Evolutionary conservation across 2,797 vertebrate species (phyloP), one percentile per base, ranked within the genome.

Genomic region (Poecilia wingei): DNA sequence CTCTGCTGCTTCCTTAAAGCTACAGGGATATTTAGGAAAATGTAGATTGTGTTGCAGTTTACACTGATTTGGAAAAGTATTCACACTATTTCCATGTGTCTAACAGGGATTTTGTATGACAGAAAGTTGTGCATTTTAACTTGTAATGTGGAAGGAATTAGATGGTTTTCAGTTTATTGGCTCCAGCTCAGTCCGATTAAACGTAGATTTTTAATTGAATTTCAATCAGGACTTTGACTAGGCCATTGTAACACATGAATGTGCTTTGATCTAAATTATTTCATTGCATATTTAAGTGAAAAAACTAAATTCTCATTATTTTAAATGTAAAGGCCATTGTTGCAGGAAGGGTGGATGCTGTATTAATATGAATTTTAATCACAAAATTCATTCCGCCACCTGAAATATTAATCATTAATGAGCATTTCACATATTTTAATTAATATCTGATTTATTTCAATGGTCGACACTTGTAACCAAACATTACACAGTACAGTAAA

Each of bases 371-470:
- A 14, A 16, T 14, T 43, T 43, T 41, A n/a, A 69, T 69, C 10
- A 41, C 36, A 69, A 43, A n/a, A 43, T 70, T 28, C 0, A 28
- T 28, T 70, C 68, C 7, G 13, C 13, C 10, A 6, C 41, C 25
- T 43, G 6, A n/a, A 70, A 70, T 14, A 3, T 45, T 45, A 45
- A 46, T 45, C n/a, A 46, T 46, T 31, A 46, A 45, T 28, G 12
- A 39, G 22, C 12, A 31, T 22, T 61, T 64, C 22, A 22, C 16
- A 75, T 28, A 46, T 9, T 36, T 84, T 79, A 61, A 71, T 87
- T 90, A 80, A 25, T 61, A 82, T 82, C 39, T 74, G 72, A 80
- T 93, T 93, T 89, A 92, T 92, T 86, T 51, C 78, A 83, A 85
- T 18, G 59, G 78, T 68, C 76, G 72, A 87, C 75, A 89, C 85